Evolutionary conservation across 2,797 vertebrate genomes (phyloP), one percentile per base, ranked within the genome.

Genomic region (Paratrypauchen microcephalus): DNA sequence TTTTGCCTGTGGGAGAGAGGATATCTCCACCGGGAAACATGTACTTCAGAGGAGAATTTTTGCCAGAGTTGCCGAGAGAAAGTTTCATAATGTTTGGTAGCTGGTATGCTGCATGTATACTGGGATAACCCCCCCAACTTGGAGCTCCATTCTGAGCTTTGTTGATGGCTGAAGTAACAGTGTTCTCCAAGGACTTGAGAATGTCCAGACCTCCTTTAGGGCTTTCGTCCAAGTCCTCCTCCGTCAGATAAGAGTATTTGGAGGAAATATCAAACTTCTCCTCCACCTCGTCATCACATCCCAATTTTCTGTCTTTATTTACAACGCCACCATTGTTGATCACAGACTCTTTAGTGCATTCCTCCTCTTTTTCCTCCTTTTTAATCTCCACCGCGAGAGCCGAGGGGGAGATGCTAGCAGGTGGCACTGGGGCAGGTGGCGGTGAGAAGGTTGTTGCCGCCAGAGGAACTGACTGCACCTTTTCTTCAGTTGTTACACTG

Each of bases 81-180:
- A 99, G 87, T 83, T 98, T 99, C 97, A 99, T 99, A 89, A 99
- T 98, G 81, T 97, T 98, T 58, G 98, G 98, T 54, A 99, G 95
- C 89, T 99, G 98, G 83, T 99, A 99, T 78, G 98, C 98, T n/a
- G 98, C 98, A 2, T 99, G 98, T 77, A 99, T 99, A 86, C 98
- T 99, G 64, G 97, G 96, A 82, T 99, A 99, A 76, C 98, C 98
- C 63, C 98, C 97, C 98, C 98, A 99, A 87, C 96, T 99, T 2
- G 98, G 97, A 2, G 97, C 96, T 69, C 97, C 97, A 58, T 99
- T 99, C 92, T 99, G 97, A 72, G 97, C 98, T 92, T 99, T 99
- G 86, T 98, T 99, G 83, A 99, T 99, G 70, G 97, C 97, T 15
- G 97, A 98, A 0, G 97, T 96, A 76, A 99, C 98, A 0, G 98